Evolutionary conservation across 2,113 vertebrate species (phyloP).

Genomic region (Leiothrix lutea): DNA sequence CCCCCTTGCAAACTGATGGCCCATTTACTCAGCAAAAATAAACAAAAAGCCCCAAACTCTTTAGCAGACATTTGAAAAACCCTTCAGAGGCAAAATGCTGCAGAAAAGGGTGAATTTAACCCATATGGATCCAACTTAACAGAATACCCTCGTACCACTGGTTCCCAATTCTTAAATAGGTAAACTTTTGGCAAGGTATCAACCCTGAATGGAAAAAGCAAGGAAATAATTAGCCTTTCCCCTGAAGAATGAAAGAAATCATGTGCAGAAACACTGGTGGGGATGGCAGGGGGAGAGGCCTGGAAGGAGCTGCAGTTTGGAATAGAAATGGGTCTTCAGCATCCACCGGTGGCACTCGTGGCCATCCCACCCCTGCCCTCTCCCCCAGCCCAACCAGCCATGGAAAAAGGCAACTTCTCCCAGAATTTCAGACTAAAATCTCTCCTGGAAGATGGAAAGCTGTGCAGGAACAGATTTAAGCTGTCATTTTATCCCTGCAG

Average conservation of each 20-base stretch:
- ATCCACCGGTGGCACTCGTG: neutral
- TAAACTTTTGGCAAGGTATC: neutral
- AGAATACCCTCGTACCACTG: accelerated
- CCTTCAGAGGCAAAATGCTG: neutral
- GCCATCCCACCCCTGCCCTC: neutral
- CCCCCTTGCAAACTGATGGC: neutral
- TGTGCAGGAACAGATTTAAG: neutral
- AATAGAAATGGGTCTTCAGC: neutral
- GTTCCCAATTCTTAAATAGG: neutral
- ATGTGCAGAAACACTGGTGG: neutral
- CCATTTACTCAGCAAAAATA: neutral
- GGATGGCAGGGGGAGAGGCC: neutral
- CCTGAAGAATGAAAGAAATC: neutral
- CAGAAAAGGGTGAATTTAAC: neutral
- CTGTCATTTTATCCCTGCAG: neutral
- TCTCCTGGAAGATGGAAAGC: neutral
- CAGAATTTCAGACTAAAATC: neutral
- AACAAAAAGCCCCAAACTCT: neutral
- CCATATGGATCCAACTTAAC: neutral
- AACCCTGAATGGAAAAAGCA: neutral
- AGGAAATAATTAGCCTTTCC: slow-evolving; percentile 1
- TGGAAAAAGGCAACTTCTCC: neutral
- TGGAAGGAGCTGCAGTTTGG: neutral
- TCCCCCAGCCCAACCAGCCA: neutral
- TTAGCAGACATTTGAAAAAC: neutral